phyloP scores from a whole-genome alignment of 2,797 vertebrate genomes.

The Poecilia gillii region DNA sequence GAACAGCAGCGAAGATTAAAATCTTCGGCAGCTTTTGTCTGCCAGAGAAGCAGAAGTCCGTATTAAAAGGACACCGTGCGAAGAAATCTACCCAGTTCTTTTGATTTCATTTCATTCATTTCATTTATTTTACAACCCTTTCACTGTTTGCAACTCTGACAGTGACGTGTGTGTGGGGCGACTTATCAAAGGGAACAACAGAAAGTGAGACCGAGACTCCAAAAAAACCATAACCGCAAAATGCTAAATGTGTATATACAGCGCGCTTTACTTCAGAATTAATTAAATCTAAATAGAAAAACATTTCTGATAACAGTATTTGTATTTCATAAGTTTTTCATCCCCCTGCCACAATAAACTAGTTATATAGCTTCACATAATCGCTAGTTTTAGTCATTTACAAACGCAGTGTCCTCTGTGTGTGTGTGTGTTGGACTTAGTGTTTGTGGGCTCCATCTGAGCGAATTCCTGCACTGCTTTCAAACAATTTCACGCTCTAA shows the following conservation, averaged over 20 bases:
- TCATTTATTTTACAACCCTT: conserved; percentile 47
- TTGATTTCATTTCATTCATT: conserved; percentile 48
- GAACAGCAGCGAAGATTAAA: conserved; percentile 33
- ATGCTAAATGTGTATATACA: conserved; percentile 31
- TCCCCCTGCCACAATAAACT: conserved; percentile 46
- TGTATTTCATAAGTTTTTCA: conserved; percentile 50
- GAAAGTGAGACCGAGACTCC: conserved; percentile 21
- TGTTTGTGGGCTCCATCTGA: conserved; percentile 65
- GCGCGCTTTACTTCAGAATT: conserved; percentile 38
- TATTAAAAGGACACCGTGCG: conserved; percentile 36
- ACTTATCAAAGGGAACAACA: conserved; percentile 40
- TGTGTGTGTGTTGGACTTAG: conserved; percentile 54
- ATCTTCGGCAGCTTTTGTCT: conserved; percentile 42
- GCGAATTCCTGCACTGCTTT: conserved; percentile 75
- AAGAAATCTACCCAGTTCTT: conserved; percentile 42
- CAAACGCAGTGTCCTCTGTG: conserved; percentile 52
- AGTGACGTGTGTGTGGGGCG: conserved; percentile 39
- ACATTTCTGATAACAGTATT: conserved; percentile 35
- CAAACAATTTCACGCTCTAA: conserved; percentile 84
- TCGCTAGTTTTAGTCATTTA: conserved; percentile 53
- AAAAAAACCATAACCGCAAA: conserved; percentile 26
- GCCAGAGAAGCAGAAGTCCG: conserved; percentile 26
- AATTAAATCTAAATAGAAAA: conserved; percentile 53
- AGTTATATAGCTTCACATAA: conserved; percentile 55
- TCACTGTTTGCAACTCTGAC: conserved; percentile 38